Evolutionary conservation across 1,140 invertebrate genomes (phyloP), one percentile per base, ranked within the genome.

Genomic region (Armadillidium nasatum): DNA sequence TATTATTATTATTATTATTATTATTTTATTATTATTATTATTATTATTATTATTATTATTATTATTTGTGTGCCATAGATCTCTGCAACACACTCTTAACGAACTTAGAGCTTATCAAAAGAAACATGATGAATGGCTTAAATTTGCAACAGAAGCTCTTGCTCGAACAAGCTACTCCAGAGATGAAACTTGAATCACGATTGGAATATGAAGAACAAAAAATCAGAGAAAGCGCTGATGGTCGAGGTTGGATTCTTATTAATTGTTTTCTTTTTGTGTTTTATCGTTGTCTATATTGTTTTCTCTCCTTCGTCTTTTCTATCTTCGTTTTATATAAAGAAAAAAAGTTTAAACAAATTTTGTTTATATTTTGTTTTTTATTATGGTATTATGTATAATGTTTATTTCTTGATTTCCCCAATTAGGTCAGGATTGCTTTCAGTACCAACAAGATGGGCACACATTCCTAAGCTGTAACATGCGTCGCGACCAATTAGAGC

Each of bases 101-200:
- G 90, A 91, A 78, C 84, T 91, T 50, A 87, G 89, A 76, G 87
- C 89, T 73, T 91, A 91, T 82, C 89, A 91, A 81, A 86, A 86
- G 71, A 87, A 89, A 77, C 89, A 91, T 82, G 88, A 90, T 76
- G 84, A 87, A 50, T 90, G 88, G 88, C 84, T n/a, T 90, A 54
- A 85, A 87, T 68, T 83, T 89, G 50, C 88, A 89, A 81, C 88
- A 91, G 80, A 87, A 88, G 78, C 83, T 91, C n/a, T 80, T 88
- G 43, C 85, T 86, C 77, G 89, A 91, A 80, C 89, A 90, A 82
- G 88, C 89, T 68, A 86, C 87, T 0, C 81, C 83, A 10, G 79
- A 82, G 54, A 79, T 84, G 33, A 86, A 86, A 80, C 75, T 87
- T 0, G 82, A 85, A 13, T 86, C 87, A 75, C 80, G 84, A 54